Base-by-base conservation (phyloP, 2,888 invertebrate genomes). In the Drosophila fungiperda region DNA sequence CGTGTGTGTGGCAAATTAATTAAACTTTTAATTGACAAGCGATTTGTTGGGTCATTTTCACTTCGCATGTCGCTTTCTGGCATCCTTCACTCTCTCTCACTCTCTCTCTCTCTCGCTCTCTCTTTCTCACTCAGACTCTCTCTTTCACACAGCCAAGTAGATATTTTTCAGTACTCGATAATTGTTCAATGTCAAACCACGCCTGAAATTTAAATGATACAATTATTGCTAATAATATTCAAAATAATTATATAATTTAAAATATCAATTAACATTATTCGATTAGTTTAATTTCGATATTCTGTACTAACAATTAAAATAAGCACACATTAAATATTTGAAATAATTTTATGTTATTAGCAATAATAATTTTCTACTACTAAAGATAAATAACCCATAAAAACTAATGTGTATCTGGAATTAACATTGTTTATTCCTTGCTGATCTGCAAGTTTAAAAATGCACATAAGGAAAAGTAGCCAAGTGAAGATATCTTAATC, bases 1-100 rank as follows among this genome's bases (percentile, higher is more conserved):
- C 32, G 57, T 55, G 49, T 80, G 49, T 75, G 55, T 60, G 71
- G 72, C 67, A 79, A 82, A 87, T 81, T 82, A 87, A 84, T 87
- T 87, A 79, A 80, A 80, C 68, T 87, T 83, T 87, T 87, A 87
- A 84, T 87, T 87, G 87, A 83, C 82, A 83, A 72, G 65, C 73
- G 73, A 78, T 87, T 87, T 80, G 72, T 73, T 66, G 58, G 61
- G 63, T 65, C 59, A 72, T 75, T 73, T 67, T 54, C 54, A 40
- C 54, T 49, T 32, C 36, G 40, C 40, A 23, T 53, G 9, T 52
- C 55, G 29, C 40, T 38, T 36, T 53, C 32, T 35, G 38, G 33
- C 49, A 26, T 38, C 11, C 33, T 29, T 3, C 12, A 15, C n/a
- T 17, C 49, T 3, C 11, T 45, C 20, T 52, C 15, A 33, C 17